Evolutionary conservation across 2,888 invertebrate species (phyloP).

Genomic region (Acanthosepion pharaonis): DNA sequence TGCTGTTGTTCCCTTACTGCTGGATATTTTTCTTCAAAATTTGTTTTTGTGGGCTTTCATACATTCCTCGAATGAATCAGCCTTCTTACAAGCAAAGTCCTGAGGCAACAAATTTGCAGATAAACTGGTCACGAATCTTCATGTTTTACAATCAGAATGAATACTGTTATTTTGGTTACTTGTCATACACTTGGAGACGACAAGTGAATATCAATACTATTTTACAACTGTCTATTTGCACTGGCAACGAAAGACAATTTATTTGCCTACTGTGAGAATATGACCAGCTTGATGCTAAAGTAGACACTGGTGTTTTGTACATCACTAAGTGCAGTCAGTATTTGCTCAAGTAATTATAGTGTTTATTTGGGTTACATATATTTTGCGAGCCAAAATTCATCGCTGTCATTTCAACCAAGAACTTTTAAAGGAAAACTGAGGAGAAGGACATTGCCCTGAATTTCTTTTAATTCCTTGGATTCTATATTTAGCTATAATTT

Average conservation of each 20-base stretch:
- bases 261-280: background rate
- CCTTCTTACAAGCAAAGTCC: too few species aligned
- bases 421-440: too few species aligned
- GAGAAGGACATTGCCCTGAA: too few species aligned
- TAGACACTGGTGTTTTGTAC: background rate
- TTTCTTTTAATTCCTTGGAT: too few species aligned
- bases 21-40: background rate
- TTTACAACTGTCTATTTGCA: background rate
- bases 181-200: background rate
- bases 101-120: background rate
- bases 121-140: background rate
- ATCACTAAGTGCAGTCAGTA: background rate
- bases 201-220: background rate
- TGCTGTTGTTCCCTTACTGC: background rate
- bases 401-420: background rate
- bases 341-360: background rate
- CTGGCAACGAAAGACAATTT: background rate
- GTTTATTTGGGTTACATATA: background rate
- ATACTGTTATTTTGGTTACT: constrained; percentile 1
- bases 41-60: background rate
- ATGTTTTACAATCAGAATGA: background rate
- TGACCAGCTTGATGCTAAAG: background rate
- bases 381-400: background rate
- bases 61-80: too few species aligned
- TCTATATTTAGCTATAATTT: too few species aligned